Evolutionary conservation across 2,113 vertebrate genomes (phyloP).

Genomic region (Acrocephalus kingi): DNA sequence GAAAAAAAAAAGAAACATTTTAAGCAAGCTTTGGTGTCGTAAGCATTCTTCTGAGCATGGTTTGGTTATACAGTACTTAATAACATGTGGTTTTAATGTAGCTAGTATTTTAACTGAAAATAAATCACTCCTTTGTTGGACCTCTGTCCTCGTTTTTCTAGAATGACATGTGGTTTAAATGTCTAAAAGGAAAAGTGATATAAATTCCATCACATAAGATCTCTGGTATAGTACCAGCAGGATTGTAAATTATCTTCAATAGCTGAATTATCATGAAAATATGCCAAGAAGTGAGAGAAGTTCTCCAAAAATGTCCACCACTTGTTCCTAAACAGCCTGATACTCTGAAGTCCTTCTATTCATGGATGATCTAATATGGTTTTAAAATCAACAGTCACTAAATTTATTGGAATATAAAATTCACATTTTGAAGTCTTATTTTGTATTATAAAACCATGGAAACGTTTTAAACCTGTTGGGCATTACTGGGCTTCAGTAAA

Average conservation of each 20-base stretch:
- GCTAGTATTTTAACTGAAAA: slow-evolving; percentile 65
- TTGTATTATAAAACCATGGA: neutral
- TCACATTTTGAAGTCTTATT: neutral
- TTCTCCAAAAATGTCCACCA: neutral
- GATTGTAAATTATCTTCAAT: slow-evolving; percentile 20
- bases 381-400: neutral
- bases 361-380: neutral
- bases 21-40: neutral
- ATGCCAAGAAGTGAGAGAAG: neutral
- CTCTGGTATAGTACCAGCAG: neutral
- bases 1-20: neutral
- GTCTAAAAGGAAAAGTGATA: slow-evolving; percentile 65
- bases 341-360: neutral
- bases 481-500: neutral
- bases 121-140: slow-evolving; percentile 62
- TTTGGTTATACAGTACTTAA: slow-evolving; percentile 43
- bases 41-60: neutral
- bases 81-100: slow-evolving; percentile 69
- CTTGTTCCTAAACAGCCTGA: neutral
- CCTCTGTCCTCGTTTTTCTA: slow-evolving; percentile 50
- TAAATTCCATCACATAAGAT: slow-evolving; percentile 27
- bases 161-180: slow-evolving; percentile 64
- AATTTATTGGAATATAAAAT: neutral
- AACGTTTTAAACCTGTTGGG: neutral
- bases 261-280: slow-evolving; percentile 3